These are phyloP conservation scores for Thermophis baileyi DNA, from an alignment of 2,113 vertebrate species.

Conservation along the genomic window DNA sequence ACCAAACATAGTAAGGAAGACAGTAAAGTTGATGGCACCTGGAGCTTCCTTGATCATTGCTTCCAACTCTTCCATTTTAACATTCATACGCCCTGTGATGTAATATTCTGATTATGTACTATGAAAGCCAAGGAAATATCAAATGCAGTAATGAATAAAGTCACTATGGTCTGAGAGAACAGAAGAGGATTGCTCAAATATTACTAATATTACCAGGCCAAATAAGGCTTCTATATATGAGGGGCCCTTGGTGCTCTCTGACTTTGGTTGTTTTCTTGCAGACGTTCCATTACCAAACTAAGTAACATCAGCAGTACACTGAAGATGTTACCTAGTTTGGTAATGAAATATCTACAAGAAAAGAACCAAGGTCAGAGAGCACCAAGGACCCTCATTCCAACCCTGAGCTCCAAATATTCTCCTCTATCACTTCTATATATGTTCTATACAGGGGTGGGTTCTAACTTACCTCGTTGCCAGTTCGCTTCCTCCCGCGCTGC, in stretches of 20 bases:
- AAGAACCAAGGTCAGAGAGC: background rate
- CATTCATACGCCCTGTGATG: conserved; percentile 80
- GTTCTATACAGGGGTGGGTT: too few species aligned
- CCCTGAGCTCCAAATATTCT: background rate
- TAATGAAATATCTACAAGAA: background rate
- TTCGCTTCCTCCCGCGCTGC: too few species aligned
- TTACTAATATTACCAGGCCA: background rate
- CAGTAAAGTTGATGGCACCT: conserved; percentile 87
- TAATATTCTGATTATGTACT: conserved; percentile 58
- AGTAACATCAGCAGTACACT: too few species aligned
- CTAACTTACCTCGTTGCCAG: too few species aligned
- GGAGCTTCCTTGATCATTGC: conserved; percentile 87
- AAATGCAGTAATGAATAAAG: background rate
- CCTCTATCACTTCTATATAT: background rate
- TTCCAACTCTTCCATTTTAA: conserved; percentile 87
- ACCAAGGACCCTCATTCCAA: background rate
- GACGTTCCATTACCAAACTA: too few species aligned
- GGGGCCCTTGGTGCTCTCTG: too few species aligned
- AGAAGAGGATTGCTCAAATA: background rate
- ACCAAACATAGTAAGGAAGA: conserved; percentile 88
- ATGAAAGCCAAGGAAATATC: conserved; percentile 22
- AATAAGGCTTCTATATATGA: background rate
- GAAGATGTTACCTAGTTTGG: background rate
- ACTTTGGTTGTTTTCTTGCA: too few species aligned
- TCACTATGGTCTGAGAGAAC: background rate